These are phyloP conservation scores for Stenchaetothrips biformis DNA, from an alignment of 2,888 invertebrate species.

Conservation along the genomic window DNA sequence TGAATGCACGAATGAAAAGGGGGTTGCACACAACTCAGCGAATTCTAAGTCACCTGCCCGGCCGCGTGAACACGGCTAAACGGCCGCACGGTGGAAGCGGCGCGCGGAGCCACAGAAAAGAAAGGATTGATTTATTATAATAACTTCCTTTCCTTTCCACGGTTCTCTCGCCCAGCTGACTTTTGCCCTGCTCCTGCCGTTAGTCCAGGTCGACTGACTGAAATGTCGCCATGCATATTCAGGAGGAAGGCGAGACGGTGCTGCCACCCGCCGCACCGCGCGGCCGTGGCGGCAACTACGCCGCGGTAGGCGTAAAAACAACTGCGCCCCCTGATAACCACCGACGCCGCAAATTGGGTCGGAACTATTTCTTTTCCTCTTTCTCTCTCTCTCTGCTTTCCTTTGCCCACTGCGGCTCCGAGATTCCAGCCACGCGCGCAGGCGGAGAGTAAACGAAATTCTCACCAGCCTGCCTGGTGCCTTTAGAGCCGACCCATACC, in stretches of 20 bases:
- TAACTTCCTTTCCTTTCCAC: constrained; percentile 21
- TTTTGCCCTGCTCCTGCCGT: background rate
- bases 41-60: no score
- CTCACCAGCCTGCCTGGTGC: no score
- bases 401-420: background rate
- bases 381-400: background rate
- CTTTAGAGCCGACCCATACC: no score
- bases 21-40: no score
- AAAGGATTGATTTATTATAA: constrained; percentile 28
- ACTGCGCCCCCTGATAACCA: constrained; percentile 26
- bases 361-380: background rate
- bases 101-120: constrained; percentile 33
- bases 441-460: no score
- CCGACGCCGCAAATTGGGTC: constrained; percentile 13
- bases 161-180: background rate
- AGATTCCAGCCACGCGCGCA: no score
- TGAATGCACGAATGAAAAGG: no score
- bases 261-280: background rate
- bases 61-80: background rate
- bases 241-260: background rate
- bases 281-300: no score
- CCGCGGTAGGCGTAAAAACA: no score
- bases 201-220: background rate
- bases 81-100: constrained; percentile 31
- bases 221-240: constrained; percentile 22